Percentiles rank a stretch among this genome's conserved stretches.
Evolutionary conservation across 2,888 invertebrate species (phyloP).

Genomic region (Dicyrtomina minuta): DNA sequence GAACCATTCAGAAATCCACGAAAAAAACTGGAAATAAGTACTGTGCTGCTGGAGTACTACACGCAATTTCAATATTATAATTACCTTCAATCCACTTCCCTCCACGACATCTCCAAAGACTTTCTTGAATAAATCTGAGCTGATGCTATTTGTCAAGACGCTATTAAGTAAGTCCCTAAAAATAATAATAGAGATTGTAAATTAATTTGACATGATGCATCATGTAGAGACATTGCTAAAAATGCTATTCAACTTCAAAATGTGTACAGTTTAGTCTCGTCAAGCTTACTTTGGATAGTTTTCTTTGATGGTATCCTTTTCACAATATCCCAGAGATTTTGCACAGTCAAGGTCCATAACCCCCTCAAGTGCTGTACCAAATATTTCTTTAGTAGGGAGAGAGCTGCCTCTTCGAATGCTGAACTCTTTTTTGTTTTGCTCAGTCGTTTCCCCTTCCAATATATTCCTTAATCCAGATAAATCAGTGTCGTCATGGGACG

Average conservation of each 20-base stretch:
- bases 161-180: constrained; percentile 44
- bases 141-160: constrained; percentile 42
- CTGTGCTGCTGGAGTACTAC: no score
- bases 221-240: no score
- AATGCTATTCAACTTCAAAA: no score
- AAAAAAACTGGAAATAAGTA: background rate
- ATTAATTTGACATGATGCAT: background rate
- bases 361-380: constrained; percentile 8
- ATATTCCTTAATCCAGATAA: constrained; percentile 20
- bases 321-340: constrained; percentile 44
- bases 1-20: background rate
- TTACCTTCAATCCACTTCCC: constrained; percentile 24
- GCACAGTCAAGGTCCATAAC: constrained; percentile 29
- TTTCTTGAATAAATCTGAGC: constrained; percentile 44
- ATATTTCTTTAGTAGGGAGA: background rate
- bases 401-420: no score
- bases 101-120: constrained; percentile 48
- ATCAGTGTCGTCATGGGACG: constrained; percentile 5
- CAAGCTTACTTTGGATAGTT: constrained; percentile 47
- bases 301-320: constrained; percentile 29
- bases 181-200: constrained; percentile 12
- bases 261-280: no score
- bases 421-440: no score
- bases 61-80: no score
- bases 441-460: background rate